Evolutionary conservation across 2,888 invertebrate species (phyloP).

Genomic region (Cremastobaeus sp.): DNA sequence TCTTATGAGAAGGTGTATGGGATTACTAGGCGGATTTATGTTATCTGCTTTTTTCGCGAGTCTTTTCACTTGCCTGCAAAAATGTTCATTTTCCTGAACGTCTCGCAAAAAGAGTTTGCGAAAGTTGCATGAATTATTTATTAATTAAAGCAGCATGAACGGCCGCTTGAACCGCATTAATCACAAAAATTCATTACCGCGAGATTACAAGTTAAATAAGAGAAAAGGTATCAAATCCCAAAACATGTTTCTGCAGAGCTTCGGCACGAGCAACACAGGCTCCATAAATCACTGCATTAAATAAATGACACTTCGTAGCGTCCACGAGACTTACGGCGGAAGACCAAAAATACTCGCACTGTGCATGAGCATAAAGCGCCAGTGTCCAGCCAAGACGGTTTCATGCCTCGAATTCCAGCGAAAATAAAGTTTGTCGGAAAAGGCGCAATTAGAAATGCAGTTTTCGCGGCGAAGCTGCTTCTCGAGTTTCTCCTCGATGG

Average conservation of each 20-base stretch:
- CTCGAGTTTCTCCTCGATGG: constrained; percentile 27
- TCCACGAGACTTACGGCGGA: constrained; percentile 9
- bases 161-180: neutral
- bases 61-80: no score
- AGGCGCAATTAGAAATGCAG: no score
- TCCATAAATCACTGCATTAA: constrained; percentile 25
- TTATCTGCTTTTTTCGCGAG: no score
- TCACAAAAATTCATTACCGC: constrained; percentile 12
- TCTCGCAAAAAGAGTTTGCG: no score
- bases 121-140: neutral
- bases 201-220: constrained; percentile 5
- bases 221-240: constrained; percentile 23
- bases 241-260: constrained; percentile 19
- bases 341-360: constrained; percentile 13
- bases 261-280: constrained; percentile 2
- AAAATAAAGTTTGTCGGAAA: no score
- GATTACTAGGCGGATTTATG: no score
- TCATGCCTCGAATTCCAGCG: no score
- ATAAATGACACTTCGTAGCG: constrained; percentile 24
- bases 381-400: no score
- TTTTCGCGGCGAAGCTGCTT: constrained; percentile 9
- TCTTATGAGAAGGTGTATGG: neutral
- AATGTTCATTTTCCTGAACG: no score
- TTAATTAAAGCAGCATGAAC: neutral
- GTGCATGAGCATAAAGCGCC: constrained; percentile 5